Base-by-base conservation (phyloP, 2,113 vertebrate species). In the Corvus moneduloides region DNA sequence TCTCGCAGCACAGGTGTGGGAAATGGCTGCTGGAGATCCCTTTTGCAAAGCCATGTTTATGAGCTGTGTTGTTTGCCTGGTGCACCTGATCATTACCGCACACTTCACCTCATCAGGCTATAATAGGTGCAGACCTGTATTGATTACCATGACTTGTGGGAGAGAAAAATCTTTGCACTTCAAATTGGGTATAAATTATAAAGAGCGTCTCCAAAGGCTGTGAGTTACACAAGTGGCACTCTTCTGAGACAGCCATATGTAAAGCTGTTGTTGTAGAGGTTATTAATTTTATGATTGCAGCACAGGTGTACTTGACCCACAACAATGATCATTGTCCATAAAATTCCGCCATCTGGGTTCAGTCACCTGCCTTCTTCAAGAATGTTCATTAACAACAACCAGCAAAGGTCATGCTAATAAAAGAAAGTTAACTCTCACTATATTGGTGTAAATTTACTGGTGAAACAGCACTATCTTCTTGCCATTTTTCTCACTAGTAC, bases 361-460 rank as follows among this genome's bases (percentile, higher is more conserved):
- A 86, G 49, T 97, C 91, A 77, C 26, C 37, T 93, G 64, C 76
- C 88, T 93, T 90, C 97, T 94, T 94, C 91, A 93, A 89, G 92
- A 96, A 88, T 97, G 95, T 98, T 98, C 97, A 97, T 98, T 98
- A 98, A 98, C 97, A 96, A 92, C 21, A 44, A 93, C 95, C 96
- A 97, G 95, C 94, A 97, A 97, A 97, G 98, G 98, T 98, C 98
- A 98, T 94, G 95, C 95, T 98, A 98, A 98, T 98, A 98, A 98
- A 98, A 98, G 87, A 94, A 97, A 98, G 98, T 98, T 98, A 98
- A 96, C 35, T 32, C 95, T 95, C 92, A 84, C 96, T 97, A 30
- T 97, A 97, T 98, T 96, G 44, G 96, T 98, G 97, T 97, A 97
- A 98, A 97, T 96, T 97, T 95, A 94, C 91, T 95, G 72, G 79